Conservation (phyloP, 2,888 invertebrate genomes). For the Cataglyphis cursor region DNA sequence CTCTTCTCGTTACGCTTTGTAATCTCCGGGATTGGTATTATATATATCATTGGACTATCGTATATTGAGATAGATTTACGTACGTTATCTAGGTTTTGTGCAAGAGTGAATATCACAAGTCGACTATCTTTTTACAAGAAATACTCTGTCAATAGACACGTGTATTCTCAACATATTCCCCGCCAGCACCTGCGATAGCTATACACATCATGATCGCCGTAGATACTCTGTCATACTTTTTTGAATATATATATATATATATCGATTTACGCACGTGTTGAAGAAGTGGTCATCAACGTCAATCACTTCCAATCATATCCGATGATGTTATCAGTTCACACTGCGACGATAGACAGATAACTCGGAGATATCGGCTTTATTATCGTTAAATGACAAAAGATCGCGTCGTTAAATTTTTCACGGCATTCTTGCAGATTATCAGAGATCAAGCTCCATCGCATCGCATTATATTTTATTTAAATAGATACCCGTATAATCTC, state of each 20-base stretch:
- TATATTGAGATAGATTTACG: not conserved
- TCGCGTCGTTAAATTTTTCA: not conserved
- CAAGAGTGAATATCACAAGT: constrained; percentile 19
- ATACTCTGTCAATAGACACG: constrained; percentile 24
- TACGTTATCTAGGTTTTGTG: constrained; percentile 4
- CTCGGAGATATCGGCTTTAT: not conserved
- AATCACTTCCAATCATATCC: not conserved
- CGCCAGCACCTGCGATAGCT: not conserved
- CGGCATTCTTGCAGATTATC: not conserved
- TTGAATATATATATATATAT: not conserved
- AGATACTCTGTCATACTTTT: not conserved
- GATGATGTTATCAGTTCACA: not conserved
- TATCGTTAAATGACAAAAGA: not conserved
- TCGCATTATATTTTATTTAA: not conserved
- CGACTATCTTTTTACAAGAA: not conserved
- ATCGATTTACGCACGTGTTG: constrained; percentile 24
- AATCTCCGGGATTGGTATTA: not conserved
- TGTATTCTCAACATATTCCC: not conserved
- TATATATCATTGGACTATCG: not conserved
- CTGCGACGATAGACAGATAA: constrained; percentile 7
- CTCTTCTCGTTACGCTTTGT: not conserved
- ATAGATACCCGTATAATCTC: not conserved
- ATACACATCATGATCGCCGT: not conserved
- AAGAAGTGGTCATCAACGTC: not conserved
- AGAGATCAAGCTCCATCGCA: not conserved